Evolutionary conservation across 2,888 invertebrate genomes (phyloP).

Genomic region (Diplolepis rosae): DNA sequence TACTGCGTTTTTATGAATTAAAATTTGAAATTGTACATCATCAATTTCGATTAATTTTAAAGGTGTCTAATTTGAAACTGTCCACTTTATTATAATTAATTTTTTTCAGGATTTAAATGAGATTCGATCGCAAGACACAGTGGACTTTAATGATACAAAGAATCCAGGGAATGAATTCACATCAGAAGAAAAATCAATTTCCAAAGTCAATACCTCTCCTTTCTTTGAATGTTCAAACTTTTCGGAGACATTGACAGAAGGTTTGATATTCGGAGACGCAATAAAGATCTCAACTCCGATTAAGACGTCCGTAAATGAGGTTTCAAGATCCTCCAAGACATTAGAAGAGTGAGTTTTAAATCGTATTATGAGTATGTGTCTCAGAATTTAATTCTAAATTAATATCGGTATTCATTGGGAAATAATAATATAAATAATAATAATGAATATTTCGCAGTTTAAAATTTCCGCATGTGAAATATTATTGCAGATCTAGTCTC

Average conservation of each 20-base stretch:
- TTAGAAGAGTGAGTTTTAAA: slow-evolving; percentile 49
- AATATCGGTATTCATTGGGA: too few species aligned
- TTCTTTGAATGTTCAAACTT: neutral
- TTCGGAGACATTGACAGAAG: slow-evolving; percentile 10
- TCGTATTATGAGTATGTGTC: neutral
- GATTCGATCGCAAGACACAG: slow-evolving; percentile 1
- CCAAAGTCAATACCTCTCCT: slow-evolving; percentile 11
- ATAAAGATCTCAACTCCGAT: slow-evolving; percentile 50
- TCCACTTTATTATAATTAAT: too few species aligned
- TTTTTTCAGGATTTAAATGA: slow-evolving; percentile 2
- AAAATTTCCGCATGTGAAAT: neutral
- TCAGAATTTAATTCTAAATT: neutral
- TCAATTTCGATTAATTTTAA: neutral
- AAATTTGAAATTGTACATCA: too few species aligned
- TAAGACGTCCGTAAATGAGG: slow-evolving; percentile 47
- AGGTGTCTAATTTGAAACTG: neutral
- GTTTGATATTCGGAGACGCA: slow-evolving; percentile 27
- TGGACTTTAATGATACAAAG: slow-evolving; percentile 30
- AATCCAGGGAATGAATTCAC: slow-evolving; percentile 39
- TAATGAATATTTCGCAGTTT: neutral
- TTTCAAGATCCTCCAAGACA: slow-evolving; percentile 49
- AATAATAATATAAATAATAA: neutral
- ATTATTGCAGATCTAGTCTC: neutral
- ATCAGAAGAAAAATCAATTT: slow-evolving; percentile 12
- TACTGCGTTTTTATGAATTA: too few species aligned